A percentile compares a stretch with the other conserved stretches of the same genome.
phyloP scores from a whole-genome alignment of 2,888 invertebrate genomes.

The Oligia strigilis region DNA sequence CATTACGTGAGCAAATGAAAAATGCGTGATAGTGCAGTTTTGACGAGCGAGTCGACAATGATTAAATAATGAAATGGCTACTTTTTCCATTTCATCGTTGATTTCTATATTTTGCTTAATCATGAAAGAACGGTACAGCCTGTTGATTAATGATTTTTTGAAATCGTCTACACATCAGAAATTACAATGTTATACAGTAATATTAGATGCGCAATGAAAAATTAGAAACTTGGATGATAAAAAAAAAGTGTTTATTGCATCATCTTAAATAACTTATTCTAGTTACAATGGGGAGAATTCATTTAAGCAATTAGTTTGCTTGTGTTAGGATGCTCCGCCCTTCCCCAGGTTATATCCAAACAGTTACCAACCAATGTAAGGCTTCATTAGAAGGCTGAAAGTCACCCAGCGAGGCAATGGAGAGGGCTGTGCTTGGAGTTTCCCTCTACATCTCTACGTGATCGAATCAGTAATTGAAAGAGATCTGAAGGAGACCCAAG shows the following conservation, averaged over 20 bases:
- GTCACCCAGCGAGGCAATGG: not conserved
- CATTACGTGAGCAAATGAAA: constrained; percentile 30
- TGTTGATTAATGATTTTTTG: constrained; percentile 19
- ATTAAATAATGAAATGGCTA: constrained; percentile 18
- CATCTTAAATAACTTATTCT: no score
- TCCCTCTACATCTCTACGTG: not conserved
- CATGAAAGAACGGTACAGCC: not conserved
- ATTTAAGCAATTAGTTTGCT: no score
- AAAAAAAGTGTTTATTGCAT: no score
- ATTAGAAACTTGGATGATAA: not conserved
- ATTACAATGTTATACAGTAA: not conserved
- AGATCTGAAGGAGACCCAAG: not conserved
- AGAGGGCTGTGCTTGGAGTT: not conserved
- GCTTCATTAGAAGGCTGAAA: not conserved
- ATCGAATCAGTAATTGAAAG: not conserved
- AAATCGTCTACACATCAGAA: not conserved
- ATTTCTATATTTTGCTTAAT: constrained; percentile 19
- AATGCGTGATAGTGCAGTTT: constrained; percentile 24
- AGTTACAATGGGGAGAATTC: no score
- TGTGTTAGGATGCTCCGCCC: no score
- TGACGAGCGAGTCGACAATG: not conserved
- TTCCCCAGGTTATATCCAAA: not conserved
- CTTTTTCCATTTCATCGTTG: constrained; percentile 28
- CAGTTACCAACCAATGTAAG: not conserved
- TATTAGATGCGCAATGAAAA: not conserved